Evolutionary conservation across 2,113 vertebrate species (phyloP), one percentile per base, ranked within the genome.

Genomic region (Pteruthius melanotis): DNA sequence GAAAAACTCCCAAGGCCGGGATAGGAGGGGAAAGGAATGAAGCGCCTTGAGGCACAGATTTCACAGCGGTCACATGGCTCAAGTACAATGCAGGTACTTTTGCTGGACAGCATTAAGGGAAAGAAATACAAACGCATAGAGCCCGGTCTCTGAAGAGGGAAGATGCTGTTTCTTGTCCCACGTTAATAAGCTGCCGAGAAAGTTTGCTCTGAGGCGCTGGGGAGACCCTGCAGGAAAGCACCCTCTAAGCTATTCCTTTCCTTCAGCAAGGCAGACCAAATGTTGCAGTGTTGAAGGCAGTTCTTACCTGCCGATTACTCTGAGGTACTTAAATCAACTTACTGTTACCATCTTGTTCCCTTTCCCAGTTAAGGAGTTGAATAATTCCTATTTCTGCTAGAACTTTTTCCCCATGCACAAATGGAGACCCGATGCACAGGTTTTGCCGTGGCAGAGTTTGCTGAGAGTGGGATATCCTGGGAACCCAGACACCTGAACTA

Each of bases 111-210:
- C 60, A 11, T 12, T 35, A 12, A 8, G 28, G 45, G 22, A 45
- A 28, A 47, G 19, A n/a, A 42, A 44, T 11, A 11, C 26, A 24
- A 31, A 52, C 0, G 8, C 9, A 4, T 14, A 39, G 11, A 54
- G 33, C 47, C 57, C 19, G 40, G 15, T n/a, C 13, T 15, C 39
- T 27, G 21, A 9, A 52, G 15, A 30, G 9, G 20, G 54, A 45
- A 9, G 6, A 8, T 0, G 13, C 23, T 61, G 81, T 8, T 5
- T 28, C 56, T 60, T 8, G 3, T 52, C 15, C 45, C 30, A 2
- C 1, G 0, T 26, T 53, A 39, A 9, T 9, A 21, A 23, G 3
- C 5, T 11, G 1, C 40, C 5, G 11, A 26, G 42, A 12, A 33
- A 18, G 15, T 23, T 33, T 23, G 13, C 49, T 40, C 49, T 26